Conservation (phyloP, 1,140 invertebrate genomes). For the Megalonaias nervosa region DNA sequence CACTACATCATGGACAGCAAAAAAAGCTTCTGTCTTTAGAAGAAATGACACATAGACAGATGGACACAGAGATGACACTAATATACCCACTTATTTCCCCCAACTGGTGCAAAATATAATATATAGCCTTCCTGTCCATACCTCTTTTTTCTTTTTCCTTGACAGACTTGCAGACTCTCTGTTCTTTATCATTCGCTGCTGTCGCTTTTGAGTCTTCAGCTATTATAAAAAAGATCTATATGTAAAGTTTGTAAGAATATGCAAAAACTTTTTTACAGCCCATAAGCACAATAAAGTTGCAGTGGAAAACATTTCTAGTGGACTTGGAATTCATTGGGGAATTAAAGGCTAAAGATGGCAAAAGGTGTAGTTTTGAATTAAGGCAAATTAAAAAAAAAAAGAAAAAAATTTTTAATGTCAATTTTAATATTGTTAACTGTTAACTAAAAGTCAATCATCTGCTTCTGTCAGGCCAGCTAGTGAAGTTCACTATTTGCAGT, state of each 20-base stretch:
- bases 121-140: conserved; percentile 30
- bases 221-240: conserved; percentile 47
- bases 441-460: no score
- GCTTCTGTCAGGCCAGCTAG: no score
- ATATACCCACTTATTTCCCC: background rate
- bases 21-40: no score
- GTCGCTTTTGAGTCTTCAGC: conserved; percentile 82
- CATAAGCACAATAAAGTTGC: conserved; percentile 1
- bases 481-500: no score
- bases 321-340: no score
- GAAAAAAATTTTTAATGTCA: no score
- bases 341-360: background rate
- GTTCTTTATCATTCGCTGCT: conserved; percentile 89
- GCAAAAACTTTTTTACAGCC: background rate
- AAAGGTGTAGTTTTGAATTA: background rate
- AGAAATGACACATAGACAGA: no score
- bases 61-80: no score
- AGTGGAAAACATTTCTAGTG: background rate
- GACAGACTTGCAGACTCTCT: conserved; percentile 91
- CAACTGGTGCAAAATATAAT: no score
- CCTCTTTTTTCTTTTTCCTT: conserved; percentile 91
- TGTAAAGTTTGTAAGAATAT: background rate
- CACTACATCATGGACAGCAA: no score
- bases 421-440: no score
- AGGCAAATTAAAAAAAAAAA: background rate